Conservation (phyloP, 2,888 invertebrate genomes). For the Macrophya annulata region DNA sequence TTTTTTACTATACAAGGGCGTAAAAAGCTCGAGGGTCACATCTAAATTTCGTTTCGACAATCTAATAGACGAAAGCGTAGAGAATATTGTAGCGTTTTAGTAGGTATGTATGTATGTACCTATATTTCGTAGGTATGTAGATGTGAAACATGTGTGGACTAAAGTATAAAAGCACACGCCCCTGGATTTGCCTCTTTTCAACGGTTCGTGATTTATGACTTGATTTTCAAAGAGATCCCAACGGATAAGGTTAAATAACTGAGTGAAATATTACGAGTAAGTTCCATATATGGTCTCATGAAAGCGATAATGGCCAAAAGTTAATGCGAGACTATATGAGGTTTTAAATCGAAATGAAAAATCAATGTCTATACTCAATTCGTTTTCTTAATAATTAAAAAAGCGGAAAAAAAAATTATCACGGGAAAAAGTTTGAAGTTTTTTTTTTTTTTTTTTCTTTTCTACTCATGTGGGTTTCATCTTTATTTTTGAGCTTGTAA, state of each 20-base stretch:
- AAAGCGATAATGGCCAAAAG: neutral
- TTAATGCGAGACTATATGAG: neutral
- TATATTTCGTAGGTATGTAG: neutral
- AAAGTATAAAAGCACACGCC: constrained; percentile 20
- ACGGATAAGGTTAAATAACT: constrained; percentile 41
- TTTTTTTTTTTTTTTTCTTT: too few species aligned
- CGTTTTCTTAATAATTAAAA: neutral
- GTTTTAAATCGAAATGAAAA: neutral
- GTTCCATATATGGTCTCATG: constrained; percentile 7
- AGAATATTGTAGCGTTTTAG: neutral
- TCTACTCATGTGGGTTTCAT: neutral
- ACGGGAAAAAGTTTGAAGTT: neutral
- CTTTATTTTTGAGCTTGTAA: neutral
- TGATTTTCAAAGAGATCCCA: constrained; percentile 38
- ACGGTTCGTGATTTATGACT: constrained; percentile 46
- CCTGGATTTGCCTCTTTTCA: constrained; percentile 46
- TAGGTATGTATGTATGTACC: too few species aligned
- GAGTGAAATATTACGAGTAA: constrained; percentile 36
- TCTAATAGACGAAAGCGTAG: neutral
- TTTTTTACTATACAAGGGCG: neutral
- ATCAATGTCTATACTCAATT: neutral
- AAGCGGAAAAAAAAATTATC: neutral
- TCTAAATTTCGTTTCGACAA: neutral
- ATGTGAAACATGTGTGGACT: constrained; percentile 16
- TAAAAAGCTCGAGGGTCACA: neutral